phyloP scores from a whole-genome alignment of 2,797 vertebrate species.

The Presbytis comata region DNA sequence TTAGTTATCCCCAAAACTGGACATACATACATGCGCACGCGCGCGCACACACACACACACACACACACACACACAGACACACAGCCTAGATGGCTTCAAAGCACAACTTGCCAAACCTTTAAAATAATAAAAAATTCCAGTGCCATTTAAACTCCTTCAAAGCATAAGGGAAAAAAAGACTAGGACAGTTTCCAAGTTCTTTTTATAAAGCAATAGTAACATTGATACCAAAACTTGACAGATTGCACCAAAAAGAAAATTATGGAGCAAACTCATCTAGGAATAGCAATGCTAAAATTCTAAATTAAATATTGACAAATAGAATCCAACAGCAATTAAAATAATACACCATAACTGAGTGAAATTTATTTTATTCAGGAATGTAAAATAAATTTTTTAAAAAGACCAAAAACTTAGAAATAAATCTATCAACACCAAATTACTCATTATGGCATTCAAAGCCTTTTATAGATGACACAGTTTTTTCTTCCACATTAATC shows the following conservation, averaged over 20 bases:
- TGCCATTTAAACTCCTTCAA: conserved; percentile 22
- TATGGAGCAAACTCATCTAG: neutral
- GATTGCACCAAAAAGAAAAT: neutral
- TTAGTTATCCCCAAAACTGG: neutral
- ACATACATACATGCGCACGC: neutral
- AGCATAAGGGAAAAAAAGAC: neutral
- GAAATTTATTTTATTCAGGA: conserved; percentile 1
- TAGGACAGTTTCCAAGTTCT: neutral
- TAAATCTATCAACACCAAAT: neutral
- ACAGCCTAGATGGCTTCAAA: neutral
- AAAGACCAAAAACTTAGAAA: neutral
- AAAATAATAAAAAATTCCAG: conserved; percentile 4
- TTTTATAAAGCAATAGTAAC: neutral
- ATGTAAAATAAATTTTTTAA: neutral
- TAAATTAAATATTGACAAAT: conserved; percentile 33
- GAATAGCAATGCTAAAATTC: conserved; percentile 20
- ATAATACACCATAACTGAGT: neutral
- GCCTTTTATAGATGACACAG: neutral
- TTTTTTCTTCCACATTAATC: neutral
- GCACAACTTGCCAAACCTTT: neutral
- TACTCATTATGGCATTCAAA: neutral
- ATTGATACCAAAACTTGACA: neutral
- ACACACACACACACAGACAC: neutral
- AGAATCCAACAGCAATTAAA: neutral
- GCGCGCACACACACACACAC: too few species aligned